These are phyloP conservation scores for Doryteuthis pealeii DNA, from an alignment of 1,140 invertebrate species.

Conservation along the genomic window DNA sequence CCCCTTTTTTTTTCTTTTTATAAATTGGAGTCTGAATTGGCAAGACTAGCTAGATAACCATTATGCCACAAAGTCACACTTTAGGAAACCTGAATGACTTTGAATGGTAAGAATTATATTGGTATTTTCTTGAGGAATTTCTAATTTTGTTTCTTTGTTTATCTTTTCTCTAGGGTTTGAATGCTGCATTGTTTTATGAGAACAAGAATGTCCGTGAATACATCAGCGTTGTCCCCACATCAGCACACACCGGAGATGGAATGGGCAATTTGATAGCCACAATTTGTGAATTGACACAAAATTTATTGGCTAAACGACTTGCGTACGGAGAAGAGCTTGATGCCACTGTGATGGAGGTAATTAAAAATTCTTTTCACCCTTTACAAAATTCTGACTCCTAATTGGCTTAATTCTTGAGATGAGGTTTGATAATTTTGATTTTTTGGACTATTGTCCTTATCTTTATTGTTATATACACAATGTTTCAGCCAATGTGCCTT, in stretches of 20 bases:
- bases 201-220: slow-evolving; percentile 93
- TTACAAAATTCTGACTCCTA: neutral
- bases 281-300: slow-evolving; percentile 91
- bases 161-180: slow-evolving; percentile 72
- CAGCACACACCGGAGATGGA: slow-evolving; percentile 94
- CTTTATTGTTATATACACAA: too few relatives aligned
- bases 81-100: too few relatives aligned
- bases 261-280: slow-evolving; percentile 97
- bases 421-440: neutral
- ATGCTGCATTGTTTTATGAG: slow-evolving; percentile 92
- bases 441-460: too few relatives aligned
- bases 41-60: too few relatives aligned
- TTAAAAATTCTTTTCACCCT: neutral
- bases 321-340: slow-evolving; percentile 92
- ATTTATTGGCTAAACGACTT: slow-evolving; percentile 83
- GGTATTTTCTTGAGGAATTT: too few relatives aligned
- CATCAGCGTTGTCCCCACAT: slow-evolving; percentile 95
- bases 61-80: too few relatives aligned
- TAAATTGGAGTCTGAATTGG: too few relatives aligned
- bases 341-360: slow-evolving; percentile 91
- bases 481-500: too few relatives aligned
- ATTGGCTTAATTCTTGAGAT: neutral
- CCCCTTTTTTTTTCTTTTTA: too few relatives aligned
- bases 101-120: too few relatives aligned
- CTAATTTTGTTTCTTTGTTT: too few relatives aligned